These are phyloP conservation scores for Pristionchus mayeri DNA, from an alignment of 2,888 invertebrate species.

Conservation along the genomic window DNA sequence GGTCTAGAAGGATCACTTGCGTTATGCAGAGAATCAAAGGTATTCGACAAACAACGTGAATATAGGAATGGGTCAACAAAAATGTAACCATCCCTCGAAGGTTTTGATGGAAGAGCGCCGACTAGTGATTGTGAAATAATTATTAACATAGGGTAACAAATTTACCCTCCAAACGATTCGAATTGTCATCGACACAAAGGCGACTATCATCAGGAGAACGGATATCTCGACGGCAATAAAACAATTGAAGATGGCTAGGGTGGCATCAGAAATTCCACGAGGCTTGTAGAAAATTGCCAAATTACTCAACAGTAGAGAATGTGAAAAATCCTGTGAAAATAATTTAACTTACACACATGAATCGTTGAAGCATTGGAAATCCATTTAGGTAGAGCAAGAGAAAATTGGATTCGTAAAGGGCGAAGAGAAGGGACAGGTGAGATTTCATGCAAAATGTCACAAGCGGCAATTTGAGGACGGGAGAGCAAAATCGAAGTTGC, in stretches of 20 bases:
- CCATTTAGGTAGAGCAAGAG: background rate
- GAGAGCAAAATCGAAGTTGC: no score
- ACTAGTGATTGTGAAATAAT: background rate
- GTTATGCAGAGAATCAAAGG: background rate
- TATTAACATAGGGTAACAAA: no score
- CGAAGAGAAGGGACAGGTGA: background rate
- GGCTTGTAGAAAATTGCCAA: constrained; percentile 1
- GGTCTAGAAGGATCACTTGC: background rate
- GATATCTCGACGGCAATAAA: background rate
- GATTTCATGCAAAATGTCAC: background rate
- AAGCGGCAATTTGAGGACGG: background rate
- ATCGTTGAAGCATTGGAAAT: background rate
- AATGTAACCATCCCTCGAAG: background rate
- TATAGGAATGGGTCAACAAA: background rate
- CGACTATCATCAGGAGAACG: background rate
- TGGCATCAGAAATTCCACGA: background rate
- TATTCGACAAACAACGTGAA: background rate
- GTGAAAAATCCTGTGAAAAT: background rate
- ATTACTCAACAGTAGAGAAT: background rate
- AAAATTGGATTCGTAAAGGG: background rate
- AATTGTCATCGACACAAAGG: background rate
- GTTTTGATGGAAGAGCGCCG: background rate
- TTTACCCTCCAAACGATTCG: background rate
- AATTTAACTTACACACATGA: background rate
- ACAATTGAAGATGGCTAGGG: background rate